A percentile compares a stretch with the other conserved stretches of the same genome.
These are phyloP conservation scores for Minunthozetes semirufus DNA, from an alignment of 2,888 invertebrate genomes.

Conservation along the genomic window DNA sequence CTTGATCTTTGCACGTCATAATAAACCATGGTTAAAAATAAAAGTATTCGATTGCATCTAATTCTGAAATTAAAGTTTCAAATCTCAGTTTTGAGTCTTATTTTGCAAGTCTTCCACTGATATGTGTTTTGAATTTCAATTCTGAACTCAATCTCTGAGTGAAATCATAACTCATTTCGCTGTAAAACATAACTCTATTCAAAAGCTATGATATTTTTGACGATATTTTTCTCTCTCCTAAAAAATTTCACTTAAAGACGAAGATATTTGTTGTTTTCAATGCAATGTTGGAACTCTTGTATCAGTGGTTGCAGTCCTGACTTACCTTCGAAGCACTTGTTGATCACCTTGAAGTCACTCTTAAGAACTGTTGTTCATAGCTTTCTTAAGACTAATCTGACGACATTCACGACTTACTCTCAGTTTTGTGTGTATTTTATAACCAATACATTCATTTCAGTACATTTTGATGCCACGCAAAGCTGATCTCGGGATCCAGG, in stretches of 20 bases:
- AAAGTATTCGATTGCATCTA: too few relatives aligned
- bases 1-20: too few relatives aligned
- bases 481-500: too few relatives aligned
- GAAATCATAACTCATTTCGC: not conserved
- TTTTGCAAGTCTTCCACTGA: too few relatives aligned
- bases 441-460: too few relatives aligned
- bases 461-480: too few relatives aligned
- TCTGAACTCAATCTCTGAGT: too few relatives aligned
- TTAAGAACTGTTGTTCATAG: not conserved
- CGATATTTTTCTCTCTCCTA: not conserved
- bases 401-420: constrained; percentile 28
- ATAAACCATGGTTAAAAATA: too few relatives aligned
- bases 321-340: constrained; percentile 21
- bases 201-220: not conserved
- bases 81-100: too few relatives aligned
- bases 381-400: constrained; percentile 20
- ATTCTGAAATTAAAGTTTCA: too few relatives aligned
- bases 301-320: not conserved
- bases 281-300: not conserved
- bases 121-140: too few relatives aligned
- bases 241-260: not conserved
- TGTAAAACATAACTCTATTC: not conserved
- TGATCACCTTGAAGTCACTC: constrained; percentile 21
- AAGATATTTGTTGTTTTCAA: constrained; percentile 5
- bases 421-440: too few relatives aligned